A percentile compares a stretch with the other conserved stretches of the same genome.
Conservation (phyloP, 2,888 invertebrate species). For the Herminia tarsipennalis region DNA sequence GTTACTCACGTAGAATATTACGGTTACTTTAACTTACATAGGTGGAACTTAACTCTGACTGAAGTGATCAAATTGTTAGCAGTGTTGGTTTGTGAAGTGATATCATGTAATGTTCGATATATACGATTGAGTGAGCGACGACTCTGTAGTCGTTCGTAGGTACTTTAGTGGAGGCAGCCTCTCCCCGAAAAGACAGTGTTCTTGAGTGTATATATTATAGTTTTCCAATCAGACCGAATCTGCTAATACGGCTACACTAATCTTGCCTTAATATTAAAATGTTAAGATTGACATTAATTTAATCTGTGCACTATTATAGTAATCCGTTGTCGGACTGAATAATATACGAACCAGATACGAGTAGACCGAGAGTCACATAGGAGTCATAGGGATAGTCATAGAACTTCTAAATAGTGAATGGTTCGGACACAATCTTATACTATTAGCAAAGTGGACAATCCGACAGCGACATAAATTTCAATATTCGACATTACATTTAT, state of each 20-base stretch:
- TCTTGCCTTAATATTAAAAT: constrained; percentile 66
- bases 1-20: constrained; percentile 53
- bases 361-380: constrained; percentile 42
- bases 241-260: constrained; percentile 63
- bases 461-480: constrained; percentile 63
- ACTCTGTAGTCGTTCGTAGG: background rate
- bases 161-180: too few relatives aligned
- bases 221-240: constrained; percentile 63
- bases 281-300: constrained; percentile 69
- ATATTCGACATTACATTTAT: constrained; percentile 37
- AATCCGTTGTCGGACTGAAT: constrained; percentile 52
- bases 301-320: constrained; percentile 62
- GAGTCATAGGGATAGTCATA: constrained; percentile 41
- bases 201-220: background rate
- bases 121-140: background rate
- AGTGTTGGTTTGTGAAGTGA: constrained; percentile 13
- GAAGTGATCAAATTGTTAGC: constrained; percentile 61
- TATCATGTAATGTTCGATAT: background rate
- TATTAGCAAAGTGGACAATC: constrained; percentile 66
- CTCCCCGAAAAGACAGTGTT: background rate
- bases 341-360: constrained; percentile 39
- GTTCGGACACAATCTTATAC: constrained; percentile 62
- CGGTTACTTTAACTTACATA: constrained; percentile 61
- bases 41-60: constrained; percentile 49
- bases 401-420: constrained; percentile 52